These are phyloP conservation scores for Drosophila watanabei DNA, from an alignment of 1,140 invertebrate genomes.

Conservation along the genomic window DNA sequence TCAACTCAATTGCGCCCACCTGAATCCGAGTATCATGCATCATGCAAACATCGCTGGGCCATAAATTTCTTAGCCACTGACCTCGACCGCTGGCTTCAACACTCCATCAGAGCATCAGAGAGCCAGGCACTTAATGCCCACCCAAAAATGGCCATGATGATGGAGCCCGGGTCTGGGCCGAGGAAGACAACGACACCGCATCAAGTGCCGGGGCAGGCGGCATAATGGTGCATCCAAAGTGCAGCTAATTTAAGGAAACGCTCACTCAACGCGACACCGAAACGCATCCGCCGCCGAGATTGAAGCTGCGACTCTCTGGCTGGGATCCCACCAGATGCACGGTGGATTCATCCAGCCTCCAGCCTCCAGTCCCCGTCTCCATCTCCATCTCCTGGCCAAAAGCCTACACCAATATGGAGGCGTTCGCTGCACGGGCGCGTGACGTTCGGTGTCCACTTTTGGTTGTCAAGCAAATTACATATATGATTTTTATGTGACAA, in stretches of 20 bases:
- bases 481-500: conserved; percentile 84
- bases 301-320: conserved; percentile 37
- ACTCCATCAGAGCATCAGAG: conserved; percentile 69
- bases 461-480: conserved; percentile 83
- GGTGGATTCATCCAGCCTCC: conserved; percentile 1
- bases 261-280: conserved; percentile 61
- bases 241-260: conserved; percentile 83
- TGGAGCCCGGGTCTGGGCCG: conserved; percentile 17
- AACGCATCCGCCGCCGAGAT: conserved; percentile 48
- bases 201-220: conserved; percentile 40
- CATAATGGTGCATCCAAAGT: conserved; percentile 72
- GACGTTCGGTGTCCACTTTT: conserved; percentile 78
- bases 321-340: conserved; percentile 19
- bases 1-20: conserved; percentile 69
- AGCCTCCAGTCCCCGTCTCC: not conserved
- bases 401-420: conserved; percentile 79
- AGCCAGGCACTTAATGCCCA: conserved; percentile 75
- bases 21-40: conserved; percentile 59
- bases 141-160: conserved; percentile 74
- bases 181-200: conserved; percentile 32
- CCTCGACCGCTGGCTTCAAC: conserved; percentile 67
- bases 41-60: conserved; percentile 47
- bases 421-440: conserved; percentile 74
- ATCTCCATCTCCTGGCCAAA: conserved; percentile 24
- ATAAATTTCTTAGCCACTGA: conserved; percentile 66